Evolutionary conservation across 2,113 vertebrate species (phyloP).

Genomic region (Sphyrna mokarran): DNA sequence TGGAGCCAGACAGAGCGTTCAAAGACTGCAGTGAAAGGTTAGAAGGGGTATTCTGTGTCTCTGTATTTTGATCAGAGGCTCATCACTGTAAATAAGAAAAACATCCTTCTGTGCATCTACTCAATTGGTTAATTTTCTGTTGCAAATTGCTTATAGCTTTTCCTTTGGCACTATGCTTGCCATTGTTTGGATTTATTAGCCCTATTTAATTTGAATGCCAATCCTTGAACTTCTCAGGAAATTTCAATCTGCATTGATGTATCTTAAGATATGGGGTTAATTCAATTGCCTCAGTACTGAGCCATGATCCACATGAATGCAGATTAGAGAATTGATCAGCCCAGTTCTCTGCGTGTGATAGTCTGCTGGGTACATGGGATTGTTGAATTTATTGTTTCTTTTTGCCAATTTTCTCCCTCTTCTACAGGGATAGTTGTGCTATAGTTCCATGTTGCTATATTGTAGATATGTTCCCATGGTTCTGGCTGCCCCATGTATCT

Average conservation of each 20-base stretch:
- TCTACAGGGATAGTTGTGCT: neutral
- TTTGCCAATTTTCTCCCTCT: neutral
- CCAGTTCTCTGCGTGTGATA: neutral
- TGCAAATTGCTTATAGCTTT: neutral
- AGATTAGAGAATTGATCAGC: neutral
- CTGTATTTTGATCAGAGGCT: neutral
- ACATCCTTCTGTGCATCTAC: neutral
- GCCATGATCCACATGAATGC: neutral
- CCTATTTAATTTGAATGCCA: neutral
- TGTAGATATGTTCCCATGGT: neutral
- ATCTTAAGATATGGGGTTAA: neutral
- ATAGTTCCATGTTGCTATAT: neutral
- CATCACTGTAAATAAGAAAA: neutral
- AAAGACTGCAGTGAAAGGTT: conserved; percentile 24
- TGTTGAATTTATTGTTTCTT: neutral
- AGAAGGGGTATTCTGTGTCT: neutral
- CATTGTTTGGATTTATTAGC: neutral
- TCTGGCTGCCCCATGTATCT: neutral
- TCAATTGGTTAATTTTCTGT: neutral
- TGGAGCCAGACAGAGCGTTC: neutral
- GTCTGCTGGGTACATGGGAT: neutral
- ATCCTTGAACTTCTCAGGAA: neutral
- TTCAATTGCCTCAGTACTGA: neutral
- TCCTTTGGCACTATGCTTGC: neutral
- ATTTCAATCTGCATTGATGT: neutral